These are phyloP conservation scores for Cotesia vestalis DNA, from an alignment of 1,140 invertebrate species.

Conservation along the genomic window DNA sequence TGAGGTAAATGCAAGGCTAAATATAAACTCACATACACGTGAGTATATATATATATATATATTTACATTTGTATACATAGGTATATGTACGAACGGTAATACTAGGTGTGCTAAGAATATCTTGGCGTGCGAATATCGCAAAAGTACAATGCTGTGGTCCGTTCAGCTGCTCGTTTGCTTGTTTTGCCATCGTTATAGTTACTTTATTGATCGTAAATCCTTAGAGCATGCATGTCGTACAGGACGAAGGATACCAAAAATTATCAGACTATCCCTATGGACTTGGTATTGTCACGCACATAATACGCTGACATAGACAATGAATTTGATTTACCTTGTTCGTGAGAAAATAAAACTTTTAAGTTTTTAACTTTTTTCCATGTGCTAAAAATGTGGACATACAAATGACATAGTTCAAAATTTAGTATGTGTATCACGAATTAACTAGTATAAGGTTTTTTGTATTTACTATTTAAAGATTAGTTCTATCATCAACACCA, in stretches of 20 bases:
- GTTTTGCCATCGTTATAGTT: conserved; percentile 60
- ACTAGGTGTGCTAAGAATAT: conserved; percentile 5
- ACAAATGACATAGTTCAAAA: too few species aligned
- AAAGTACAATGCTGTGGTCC: conserved; percentile 43
- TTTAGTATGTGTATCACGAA: too few species aligned
- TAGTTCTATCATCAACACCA: too few species aligned
- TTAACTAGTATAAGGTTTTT: too few species aligned
- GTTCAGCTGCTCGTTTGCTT: conserved; percentile 40
- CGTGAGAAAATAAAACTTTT: conserved; percentile 15
- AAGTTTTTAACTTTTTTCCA: not conserved
- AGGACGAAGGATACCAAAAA: conserved; percentile 36
- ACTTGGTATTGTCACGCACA: conserved; percentile 15
- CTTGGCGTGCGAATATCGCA: conserved; percentile 40
- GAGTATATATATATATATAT: too few species aligned
- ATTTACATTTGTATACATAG: conserved; percentile 11
- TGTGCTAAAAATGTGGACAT: not conserved
- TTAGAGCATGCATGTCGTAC: conserved; percentile 39
- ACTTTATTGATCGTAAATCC: conserved; percentile 62
- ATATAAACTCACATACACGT: conserved; percentile 8
- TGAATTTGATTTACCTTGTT: conserved; percentile 1
- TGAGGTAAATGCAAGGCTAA: conserved; percentile 24
- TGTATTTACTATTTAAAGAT: too few species aligned
- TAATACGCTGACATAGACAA: not conserved
- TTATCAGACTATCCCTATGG: conserved; percentile 21
- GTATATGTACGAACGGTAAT: conserved; percentile 1